Evolutionary conservation across 2,888 invertebrate species (phyloP).

Genomic region (Pasiphila rectangulata): DNA sequence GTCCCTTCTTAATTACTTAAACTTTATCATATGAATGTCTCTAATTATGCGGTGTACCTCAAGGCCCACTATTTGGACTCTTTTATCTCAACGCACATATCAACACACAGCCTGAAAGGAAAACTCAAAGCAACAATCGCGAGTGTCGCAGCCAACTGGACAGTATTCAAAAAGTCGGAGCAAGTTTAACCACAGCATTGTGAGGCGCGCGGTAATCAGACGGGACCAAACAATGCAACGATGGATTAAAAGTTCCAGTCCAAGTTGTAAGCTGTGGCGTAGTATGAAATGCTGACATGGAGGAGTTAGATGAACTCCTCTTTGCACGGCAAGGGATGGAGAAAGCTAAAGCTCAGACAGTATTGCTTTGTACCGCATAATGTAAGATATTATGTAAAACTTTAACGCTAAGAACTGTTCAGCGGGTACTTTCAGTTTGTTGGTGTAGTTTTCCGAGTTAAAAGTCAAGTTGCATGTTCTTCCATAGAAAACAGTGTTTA

Average conservation of each 20-base stretch:
- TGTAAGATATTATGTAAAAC: neutral
- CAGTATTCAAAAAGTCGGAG: slow-evolving; percentile 20
- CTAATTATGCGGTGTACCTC: neutral
- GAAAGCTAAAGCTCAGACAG: neutral
- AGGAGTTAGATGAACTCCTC: slow-evolving; percentile 18
- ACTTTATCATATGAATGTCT: neutral
- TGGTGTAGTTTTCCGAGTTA: too few relatives aligned
- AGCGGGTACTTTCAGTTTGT: neutral
- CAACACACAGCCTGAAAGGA: neutral
- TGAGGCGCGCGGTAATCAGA: slow-evolving; percentile 54
- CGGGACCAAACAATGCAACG: slow-evolving; percentile 61
- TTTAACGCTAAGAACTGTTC: neutral
- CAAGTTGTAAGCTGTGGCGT: slow-evolving; percentile 35
- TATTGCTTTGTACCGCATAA: slow-evolving; percentile 1
- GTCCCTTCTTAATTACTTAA: too few relatives aligned
- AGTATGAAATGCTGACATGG: slow-evolving; percentile 17
- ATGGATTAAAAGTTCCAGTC: slow-evolving; percentile 66
- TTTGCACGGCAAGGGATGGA: slow-evolving; percentile 6
- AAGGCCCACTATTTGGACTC: neutral
- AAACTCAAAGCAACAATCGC: slow-evolving; percentile 10
- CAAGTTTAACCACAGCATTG: slow-evolving; percentile 23
- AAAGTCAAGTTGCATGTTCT: too few relatives aligned
- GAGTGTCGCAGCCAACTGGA: slow-evolving; percentile 11
- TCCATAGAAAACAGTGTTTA: too few relatives aligned
- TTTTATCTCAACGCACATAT: neutral